phyloP scores from a whole-genome alignment of 2,888 invertebrate genomes.

The Eupeodes luniger region DNA sequence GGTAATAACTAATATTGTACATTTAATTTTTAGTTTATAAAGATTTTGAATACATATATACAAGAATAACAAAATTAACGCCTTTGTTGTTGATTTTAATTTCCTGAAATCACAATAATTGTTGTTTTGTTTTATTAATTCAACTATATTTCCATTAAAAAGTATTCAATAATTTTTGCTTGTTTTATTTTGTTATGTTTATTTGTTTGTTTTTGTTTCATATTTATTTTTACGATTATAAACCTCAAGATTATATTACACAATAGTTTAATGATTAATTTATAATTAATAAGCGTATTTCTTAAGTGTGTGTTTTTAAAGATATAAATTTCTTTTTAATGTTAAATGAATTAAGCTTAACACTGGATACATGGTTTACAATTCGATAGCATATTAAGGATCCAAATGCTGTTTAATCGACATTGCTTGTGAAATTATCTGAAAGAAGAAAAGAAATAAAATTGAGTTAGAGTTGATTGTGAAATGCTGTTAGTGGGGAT shows the following conservation, averaged over 20 bases:
- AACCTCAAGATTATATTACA: slow-evolving; percentile 52
- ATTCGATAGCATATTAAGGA: slow-evolving; percentile 34
- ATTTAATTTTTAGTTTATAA: slow-evolving; percentile 31
- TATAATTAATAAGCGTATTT: slow-evolving; percentile 76
- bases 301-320: slow-evolving; percentile 64
- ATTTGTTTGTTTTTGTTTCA: not conserved
- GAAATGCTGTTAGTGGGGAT: not conserved
- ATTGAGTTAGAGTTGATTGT: not conserved
- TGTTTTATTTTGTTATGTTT: not conserved
- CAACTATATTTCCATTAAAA: slow-evolving; percentile 50
- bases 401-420: slow-evolving; percentile 19
- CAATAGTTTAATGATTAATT: slow-evolving; percentile 66
- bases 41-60: slow-evolving; percentile 62
- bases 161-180: slow-evolving; percentile 28
- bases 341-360: slow-evolving; percentile 23
- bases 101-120: slow-evolving; percentile 64
- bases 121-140: slow-evolving; percentile 23
- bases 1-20: slow-evolving; percentile 61
- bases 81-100: slow-evolving; percentile 25
- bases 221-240: slow-evolving; percentile 24
- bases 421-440: slow-evolving; percentile 25
- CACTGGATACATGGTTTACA: slow-evolving; percentile 65
- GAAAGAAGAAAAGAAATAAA: slow-evolving; percentile 1
- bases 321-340: slow-evolving; percentile 41
- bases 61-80: slow-evolving; percentile 49